These are phyloP conservation scores for Pseudopipra pipra DNA, from an alignment of 2,113 vertebrate species.

Conservation along the genomic window DNA sequence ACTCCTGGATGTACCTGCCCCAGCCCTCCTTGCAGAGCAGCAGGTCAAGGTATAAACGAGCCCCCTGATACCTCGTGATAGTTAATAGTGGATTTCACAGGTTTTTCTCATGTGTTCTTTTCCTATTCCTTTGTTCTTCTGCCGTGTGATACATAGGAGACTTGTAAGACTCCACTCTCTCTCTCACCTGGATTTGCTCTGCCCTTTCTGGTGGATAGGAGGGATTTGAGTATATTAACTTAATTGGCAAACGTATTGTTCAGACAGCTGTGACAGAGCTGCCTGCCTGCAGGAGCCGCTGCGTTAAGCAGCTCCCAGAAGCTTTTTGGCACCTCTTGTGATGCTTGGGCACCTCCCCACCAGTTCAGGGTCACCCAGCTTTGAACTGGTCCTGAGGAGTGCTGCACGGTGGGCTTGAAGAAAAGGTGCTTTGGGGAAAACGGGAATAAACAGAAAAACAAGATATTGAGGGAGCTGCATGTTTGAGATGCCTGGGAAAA, in stretches of 20 bases:
- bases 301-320: neutral
- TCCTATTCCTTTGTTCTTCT: conserved; percentile 22
- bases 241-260: conserved; percentile 54
- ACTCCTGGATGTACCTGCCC: neutral
- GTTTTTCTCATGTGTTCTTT: neutral
- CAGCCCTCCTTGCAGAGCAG: neutral
- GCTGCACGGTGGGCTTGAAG: neutral
- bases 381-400: neutral
- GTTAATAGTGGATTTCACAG: neutral
- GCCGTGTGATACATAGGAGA: neutral
- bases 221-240: conserved; percentile 52
- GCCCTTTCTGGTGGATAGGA: conserved; percentile 45
- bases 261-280: conserved; percentile 29
- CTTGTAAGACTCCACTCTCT: conserved; percentile 9
- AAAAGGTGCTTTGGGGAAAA: neutral
- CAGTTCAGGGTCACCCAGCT: neutral
- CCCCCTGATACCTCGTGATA: neutral
- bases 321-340: neutral
- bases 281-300: neutral
- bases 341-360: neutral
- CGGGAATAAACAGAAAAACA: neutral
- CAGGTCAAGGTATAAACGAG: neutral
- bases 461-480: accelerated
- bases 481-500: neutral
- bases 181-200: conserved; percentile 62